A percentile compares a stretch with the other conserved stretches of the same genome.
These are phyloP conservation scores for Chionomys nivalis DNA, from an alignment of 2,113 vertebrate genomes.

Conservation along the genomic window DNA sequence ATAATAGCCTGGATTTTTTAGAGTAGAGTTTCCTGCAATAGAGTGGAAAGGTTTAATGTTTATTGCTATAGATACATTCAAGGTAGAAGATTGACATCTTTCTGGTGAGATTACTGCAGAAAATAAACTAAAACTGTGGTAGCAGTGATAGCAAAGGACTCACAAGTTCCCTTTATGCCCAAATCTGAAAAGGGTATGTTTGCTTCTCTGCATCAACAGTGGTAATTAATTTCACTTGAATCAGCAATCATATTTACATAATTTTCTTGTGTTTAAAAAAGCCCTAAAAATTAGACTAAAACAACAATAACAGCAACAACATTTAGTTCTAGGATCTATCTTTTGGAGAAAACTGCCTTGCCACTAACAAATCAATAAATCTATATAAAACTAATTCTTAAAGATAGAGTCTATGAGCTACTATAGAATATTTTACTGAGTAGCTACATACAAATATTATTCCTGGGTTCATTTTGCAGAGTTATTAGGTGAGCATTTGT, in stretches of 20 bases:
- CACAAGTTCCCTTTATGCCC: not conserved
- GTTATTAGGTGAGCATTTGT: not conserved
- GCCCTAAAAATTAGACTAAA: not conserved
- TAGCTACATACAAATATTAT: not conserved
- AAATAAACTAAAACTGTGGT: not conserved
- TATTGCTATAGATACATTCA: not conserved
- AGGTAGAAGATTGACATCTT: not conserved
- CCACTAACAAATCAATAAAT: not conserved
- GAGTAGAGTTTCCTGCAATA: not conserved
- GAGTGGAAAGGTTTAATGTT: not conserved
- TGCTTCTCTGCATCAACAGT: not conserved
- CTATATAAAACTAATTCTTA: not conserved
- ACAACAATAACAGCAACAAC: not conserved
- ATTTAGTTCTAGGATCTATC: fast-evolving
- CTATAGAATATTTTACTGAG: not conserved
- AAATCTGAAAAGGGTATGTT: not conserved
- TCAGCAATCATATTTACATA: not conserved
- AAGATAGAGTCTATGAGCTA: not conserved
- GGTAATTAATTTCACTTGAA: not conserved
- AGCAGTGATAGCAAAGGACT: not conserved
- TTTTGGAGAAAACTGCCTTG: not conserved
- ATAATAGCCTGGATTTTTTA: not conserved
- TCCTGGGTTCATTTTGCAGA: not conserved
- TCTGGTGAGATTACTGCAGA: not conserved
- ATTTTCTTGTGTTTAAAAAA: not conserved